phyloP scores from a whole-genome alignment of 2,888 invertebrate genomes.

The Caenorhabditis sulstoni region DNA sequence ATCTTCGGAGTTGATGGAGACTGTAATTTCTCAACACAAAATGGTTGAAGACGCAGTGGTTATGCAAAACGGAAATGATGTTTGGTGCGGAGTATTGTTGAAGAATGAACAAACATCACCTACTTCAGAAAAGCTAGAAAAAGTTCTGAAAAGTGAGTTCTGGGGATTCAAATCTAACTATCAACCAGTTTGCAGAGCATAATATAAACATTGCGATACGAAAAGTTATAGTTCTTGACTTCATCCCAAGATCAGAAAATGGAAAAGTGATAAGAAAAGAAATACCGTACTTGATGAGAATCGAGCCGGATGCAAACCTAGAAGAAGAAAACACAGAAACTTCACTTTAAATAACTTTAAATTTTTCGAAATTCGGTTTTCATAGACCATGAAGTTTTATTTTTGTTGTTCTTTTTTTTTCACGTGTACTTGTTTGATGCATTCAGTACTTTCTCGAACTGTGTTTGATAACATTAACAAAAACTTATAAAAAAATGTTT shows the following conservation, averaged over 20 bases:
- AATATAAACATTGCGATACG: conserved; percentile 40
- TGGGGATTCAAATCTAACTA: background rate
- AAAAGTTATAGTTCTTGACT: conserved; percentile 55
- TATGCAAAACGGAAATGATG: conserved; percentile 29
- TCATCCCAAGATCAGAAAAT: conserved; percentile 63
- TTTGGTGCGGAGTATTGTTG: conserved; percentile 55
- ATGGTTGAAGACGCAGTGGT: conserved; percentile 56
- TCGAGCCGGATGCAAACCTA: conserved; percentile 19
- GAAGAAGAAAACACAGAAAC: conserved; percentile 12
- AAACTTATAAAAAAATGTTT: too few relatives aligned
- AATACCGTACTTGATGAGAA: conserved; percentile 55
- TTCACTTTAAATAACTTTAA: background rate
- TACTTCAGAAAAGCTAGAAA: conserved; percentile 41
- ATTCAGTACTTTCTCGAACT: too few relatives aligned
- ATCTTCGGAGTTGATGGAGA: conserved; percentile 48
- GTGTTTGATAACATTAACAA: too few relatives aligned
- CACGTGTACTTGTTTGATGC: too few relatives aligned
- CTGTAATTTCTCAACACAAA: conserved; percentile 35
- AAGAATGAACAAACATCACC: conserved; percentile 45
- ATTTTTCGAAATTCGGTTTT: too few relatives aligned
- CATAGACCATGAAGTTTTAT: too few relatives aligned
- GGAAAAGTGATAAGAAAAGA: conserved; percentile 59
- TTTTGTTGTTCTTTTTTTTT: too few relatives aligned
- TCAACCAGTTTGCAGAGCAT: conserved; percentile 42
- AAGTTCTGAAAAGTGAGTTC: conserved; percentile 49